Base-by-base conservation (phyloP, 2,113 vertebrate species). In the Xenopus borealis region DNA sequence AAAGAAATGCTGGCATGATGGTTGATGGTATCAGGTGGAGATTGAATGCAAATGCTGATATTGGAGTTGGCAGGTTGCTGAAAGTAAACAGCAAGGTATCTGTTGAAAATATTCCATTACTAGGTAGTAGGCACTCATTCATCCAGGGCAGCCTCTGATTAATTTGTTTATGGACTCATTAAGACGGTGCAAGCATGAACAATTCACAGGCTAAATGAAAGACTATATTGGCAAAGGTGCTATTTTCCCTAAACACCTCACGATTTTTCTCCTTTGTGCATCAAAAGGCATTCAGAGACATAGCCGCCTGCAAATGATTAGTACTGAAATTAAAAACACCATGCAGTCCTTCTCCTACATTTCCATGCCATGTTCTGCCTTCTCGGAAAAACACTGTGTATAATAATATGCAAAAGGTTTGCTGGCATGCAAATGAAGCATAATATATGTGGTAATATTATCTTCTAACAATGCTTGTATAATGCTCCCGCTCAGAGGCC, bases 271-370 rank as follows among this genome's bases (percentile, higher is more conserved):
- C 52, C 14, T 45, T 58, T 73, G 44, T 58, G 16, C 53, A 46
- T 17, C 13, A 16, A 58, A 57, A 50, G 55, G 30, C 52, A 45
- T 44, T 23, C 14, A 63, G 45, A 47, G 30, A 63, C 63, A 46
- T 73, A 66, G 23, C 50, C 12, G n/a, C 57, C 44, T 66, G 62
- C 62, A 65, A 65, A 45, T 61, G 72, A 73, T 66, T 66, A 66
- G 50, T 46, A 8, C 52, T 45, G 62, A 73, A 66, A 73, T 73
- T 66, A 73, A 58, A 66, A 66, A 46, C 53, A 55, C 52, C 53
- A 66, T 46, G 63, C 20, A 58, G 63, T 58, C 72, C 62, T 27
- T 27, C 23, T 46, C 57, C 62, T 58, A 46, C 14, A 20, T 65
- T 44, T 27, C 47, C 69, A 71, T 57, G 62, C 45, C 40, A 19